Base-by-base conservation (phyloP, 1,140 invertebrate genomes). In the Zaprionus taronus region DNA sequence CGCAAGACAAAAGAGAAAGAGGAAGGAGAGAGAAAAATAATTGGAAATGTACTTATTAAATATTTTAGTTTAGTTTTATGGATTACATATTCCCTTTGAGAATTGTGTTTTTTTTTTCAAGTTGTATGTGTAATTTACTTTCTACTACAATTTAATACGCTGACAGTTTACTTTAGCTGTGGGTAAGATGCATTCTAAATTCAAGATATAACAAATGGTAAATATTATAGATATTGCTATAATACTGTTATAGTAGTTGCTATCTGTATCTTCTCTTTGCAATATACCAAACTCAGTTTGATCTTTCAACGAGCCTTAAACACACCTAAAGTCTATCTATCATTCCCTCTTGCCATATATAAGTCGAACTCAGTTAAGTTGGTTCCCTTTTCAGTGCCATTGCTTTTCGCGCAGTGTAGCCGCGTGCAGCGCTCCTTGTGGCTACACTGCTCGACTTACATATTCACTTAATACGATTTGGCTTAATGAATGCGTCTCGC, bases 391-490 rank as follows among this genome's bases (percentile, higher is more conserved):
- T 28, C 26, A 7, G 5, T 28, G 26, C 5, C 28, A 31, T 34
- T 34, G 9, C 31, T 34, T 11, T 22, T 51, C 47, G 47, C 47
- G 1, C 26, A 58, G 56, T 58, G 56, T 58, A 36, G 5, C n/a
- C 28, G 41, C 36, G 15, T 17, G 2, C 26, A 20, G 12, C n/a
- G 20, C 17, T 36, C 11, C 57, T 60, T 60, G 24, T 26, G 24
- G 24, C 4, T 26, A 26, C 24, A 26, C 73, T 71, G 74, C 74
- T 78, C 79, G 78, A 85, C 66, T 72, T 82, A 81, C 66, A 76
- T 82, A 83, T 83, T 86, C 79, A 83, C 73, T 77, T 80, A 72
- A 80, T 81, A 79, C 84, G 79, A 90, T 84, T 89, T 89, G 78
- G 75, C 81, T 83, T 90, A 89, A 89, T 90, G 72, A 90, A 82